These are phyloP conservation scores for Leptopilina clavipes DNA, from an alignment of 1,140 invertebrate species.

Conservation along the genomic window DNA sequence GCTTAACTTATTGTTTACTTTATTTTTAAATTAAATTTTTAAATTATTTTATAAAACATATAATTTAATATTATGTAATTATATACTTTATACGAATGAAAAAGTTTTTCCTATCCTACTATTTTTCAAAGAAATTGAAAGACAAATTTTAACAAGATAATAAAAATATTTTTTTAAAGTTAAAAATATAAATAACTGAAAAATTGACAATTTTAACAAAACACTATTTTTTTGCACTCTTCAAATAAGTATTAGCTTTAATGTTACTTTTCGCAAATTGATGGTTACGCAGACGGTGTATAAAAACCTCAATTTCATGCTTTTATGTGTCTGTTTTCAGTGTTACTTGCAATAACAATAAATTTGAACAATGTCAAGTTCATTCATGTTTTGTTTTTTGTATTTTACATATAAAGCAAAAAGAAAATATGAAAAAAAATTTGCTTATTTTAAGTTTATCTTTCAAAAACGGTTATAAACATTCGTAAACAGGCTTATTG, in stretches of 20 bases:
- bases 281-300: not conserved
- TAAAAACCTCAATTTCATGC: constrained; percentile 18
- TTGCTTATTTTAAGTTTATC: not conserved
- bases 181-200: no score
- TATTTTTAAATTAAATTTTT: no score
- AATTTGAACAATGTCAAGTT: not conserved
- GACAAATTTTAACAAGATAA: no score
- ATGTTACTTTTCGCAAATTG: not conserved
- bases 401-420: no score
- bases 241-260: not conserved
- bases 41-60: no score
- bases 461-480: not conserved
- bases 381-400: not conserved
- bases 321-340: constrained; percentile 22
- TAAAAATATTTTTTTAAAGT: no score
- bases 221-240: not conserved
- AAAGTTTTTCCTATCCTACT: no score
- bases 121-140: no score
- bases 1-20: no score
- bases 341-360: not conserved
- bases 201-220: not conserved
- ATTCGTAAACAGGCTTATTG: not conserved
- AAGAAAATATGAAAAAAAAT: not conserved
- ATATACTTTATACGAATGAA: no score
- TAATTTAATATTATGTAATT: no score